phyloP scores from a whole-genome alignment of 2,888 invertebrate species.

The Criorhina ranunculi region DNA sequence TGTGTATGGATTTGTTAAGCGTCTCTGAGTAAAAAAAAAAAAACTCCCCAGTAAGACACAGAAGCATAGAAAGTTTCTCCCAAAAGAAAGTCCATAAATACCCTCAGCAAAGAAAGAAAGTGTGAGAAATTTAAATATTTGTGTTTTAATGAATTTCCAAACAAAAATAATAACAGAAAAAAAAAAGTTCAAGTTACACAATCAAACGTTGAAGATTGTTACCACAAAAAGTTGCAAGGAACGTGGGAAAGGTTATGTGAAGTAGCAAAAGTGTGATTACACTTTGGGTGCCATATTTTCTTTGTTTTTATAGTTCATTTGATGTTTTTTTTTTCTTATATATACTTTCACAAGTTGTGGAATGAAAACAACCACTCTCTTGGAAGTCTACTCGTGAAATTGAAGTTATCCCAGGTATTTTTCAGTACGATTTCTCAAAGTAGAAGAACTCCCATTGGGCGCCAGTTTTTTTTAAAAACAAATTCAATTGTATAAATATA shows the following conservation, averaged over 20 bases:
- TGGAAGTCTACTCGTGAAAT: no score
- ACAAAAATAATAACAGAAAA: constrained; percentile 7
- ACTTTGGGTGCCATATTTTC: constrained; percentile 1
- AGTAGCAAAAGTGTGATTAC: neutral
- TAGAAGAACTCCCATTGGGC: neutral
- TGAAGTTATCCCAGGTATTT: no score
- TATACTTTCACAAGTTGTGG: no score
- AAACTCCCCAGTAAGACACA: neutral
- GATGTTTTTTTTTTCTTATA: neutral
- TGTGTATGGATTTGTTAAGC: constrained; percentile 25
- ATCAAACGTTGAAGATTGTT: constrained; percentile 25
- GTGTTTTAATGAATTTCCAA: constrained; percentile 44
- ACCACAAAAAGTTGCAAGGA: neutral
- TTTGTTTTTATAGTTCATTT: neutral
- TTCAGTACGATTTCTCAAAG: no score
- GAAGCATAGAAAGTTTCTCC: constrained; percentile 14
- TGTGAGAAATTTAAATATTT: constrained; percentile 54
- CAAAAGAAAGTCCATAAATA: constrained; percentile 18
- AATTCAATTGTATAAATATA: neutral
- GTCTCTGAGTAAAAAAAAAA: neutral
- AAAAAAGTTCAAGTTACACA: constrained; percentile 25
- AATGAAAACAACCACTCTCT: no score
- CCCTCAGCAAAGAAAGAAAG: neutral
- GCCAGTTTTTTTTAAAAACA: neutral
- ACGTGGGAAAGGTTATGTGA: constrained; percentile 2